Percentiles rank a stretch among this genome's conserved stretches.
Evolutionary conservation across 2,888 invertebrate genomes (phyloP).

Genomic region (Tribolium freemani): DNA sequence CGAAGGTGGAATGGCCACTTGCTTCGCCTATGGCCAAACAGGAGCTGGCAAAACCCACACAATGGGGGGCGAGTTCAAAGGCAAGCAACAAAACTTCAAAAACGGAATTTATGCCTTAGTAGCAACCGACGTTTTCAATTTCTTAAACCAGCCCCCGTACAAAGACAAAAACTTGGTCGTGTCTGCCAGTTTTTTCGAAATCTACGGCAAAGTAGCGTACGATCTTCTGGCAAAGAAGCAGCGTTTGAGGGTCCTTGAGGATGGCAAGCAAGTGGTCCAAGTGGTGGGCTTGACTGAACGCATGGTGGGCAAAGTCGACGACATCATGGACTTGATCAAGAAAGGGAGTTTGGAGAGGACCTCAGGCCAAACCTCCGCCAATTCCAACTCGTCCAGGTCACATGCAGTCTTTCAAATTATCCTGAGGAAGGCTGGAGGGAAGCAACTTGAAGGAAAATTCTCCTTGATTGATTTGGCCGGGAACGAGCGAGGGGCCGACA

Average conservation of each 20-base stretch:
- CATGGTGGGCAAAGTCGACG: slow-evolving; percentile 78
- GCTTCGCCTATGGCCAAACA: slow-evolving; percentile 99
- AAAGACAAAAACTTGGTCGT: slow-evolving; percentile 88
- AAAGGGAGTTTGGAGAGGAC: slow-evolving; percentile 91
- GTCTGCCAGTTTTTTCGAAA: slow-evolving; percentile 98
- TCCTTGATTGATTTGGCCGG: slow-evolving; percentile 98
- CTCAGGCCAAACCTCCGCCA: slow-evolving; percentile 97
- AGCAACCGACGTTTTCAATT: slow-evolving; percentile 91
- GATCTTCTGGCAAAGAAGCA: slow-evolving; percentile 92
- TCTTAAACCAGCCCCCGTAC: slow-evolving; percentile 76
- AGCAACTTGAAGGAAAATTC: slow-evolving; percentile 94
- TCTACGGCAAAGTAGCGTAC: slow-evolving; percentile 96
- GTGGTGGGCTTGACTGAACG: slow-evolving; percentile 96
- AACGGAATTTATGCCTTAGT: slow-evolving; percentile 99
- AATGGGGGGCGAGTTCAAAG: slow-evolving; percentile 98
- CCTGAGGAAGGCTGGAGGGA: slow-evolving; percentile 78
- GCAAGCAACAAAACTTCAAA: slow-evolving; percentile 79
- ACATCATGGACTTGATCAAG: slow-evolving; percentile 93
- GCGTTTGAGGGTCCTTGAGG: slow-evolving; percentile 94
- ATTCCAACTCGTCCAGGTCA: slow-evolving; percentile 97
- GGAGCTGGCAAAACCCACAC: slow-evolving; percentile 98
- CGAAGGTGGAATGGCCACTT: slow-evolving; percentile 99
- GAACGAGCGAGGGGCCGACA: slow-evolving; percentile 99
- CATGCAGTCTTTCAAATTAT: slow-evolving; percentile 99
- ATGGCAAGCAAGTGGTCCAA: slow-evolving; percentile 97